A percentile compares a stretch with the other conserved stretches of the same genome.
Conservation (phyloP, 30 jellyfish, hydroid and myxozoan genomes). For the Aurelia aurita complex sp. Pacific region DNA sequence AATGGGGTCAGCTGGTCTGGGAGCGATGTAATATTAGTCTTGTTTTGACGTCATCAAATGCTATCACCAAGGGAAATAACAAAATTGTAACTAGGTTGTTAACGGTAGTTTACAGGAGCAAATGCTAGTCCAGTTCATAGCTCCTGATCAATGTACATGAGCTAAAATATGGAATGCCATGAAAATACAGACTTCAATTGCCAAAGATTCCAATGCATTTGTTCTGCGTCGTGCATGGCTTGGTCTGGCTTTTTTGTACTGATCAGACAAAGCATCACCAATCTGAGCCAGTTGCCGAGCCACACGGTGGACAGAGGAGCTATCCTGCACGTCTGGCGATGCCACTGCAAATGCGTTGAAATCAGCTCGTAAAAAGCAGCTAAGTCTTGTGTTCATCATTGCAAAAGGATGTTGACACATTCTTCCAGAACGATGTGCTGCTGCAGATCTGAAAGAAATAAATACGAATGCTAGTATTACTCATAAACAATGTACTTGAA, state of each 20-base stretch:
- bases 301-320: constrained; percentile 29
- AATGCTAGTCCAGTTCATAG: background rate
- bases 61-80: no score
- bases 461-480: background rate
- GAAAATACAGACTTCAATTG: constrained; percentile 29
- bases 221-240: constrained; percentile 1
- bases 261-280: constrained; percentile 52
- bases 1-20: no score
- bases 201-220: constrained; percentile 46
- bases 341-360: constrained; percentile 4
- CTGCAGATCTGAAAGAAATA: constrained; percentile 1
- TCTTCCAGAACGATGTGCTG: background rate
- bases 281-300: constrained; percentile 61
- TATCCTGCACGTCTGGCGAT: constrained; percentile 26
- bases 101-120: no score
- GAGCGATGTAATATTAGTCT: no score
- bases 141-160: constrained; percentile 9
- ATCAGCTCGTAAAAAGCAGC: constrained; percentile 34
- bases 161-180: constrained; percentile 25
- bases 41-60: no score
- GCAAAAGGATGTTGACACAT: constrained; percentile 41
- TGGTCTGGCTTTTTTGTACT: constrained; percentile 29
- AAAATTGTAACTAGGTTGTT: no score
- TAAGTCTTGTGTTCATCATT: constrained; percentile 29
- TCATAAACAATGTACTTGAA: background rate